Percentiles rank a stretch among this genome's conserved stretches.
phyloP scores from a whole-genome alignment of 1,140 invertebrate species.

The Bombus waltoni region DNA sequence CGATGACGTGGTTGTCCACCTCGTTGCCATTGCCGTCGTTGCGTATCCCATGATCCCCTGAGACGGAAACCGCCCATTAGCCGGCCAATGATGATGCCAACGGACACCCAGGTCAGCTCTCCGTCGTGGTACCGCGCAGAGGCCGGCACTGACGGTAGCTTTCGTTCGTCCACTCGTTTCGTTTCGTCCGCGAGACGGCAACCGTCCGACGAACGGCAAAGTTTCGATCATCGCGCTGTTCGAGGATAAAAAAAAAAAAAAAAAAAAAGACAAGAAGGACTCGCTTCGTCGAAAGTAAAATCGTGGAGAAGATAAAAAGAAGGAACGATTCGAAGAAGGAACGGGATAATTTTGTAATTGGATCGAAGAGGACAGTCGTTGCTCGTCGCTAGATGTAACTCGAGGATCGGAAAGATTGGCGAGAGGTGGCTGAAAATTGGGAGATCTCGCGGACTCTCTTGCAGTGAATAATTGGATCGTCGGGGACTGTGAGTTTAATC shows the following conservation, averaged over 20 bases:
- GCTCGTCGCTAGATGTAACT: too few species aligned
- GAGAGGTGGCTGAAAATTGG: neutral
- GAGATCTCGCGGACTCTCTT: neutral
- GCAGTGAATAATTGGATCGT: neutral
- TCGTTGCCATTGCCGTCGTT: conserved; percentile 37
- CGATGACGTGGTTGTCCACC: conserved; percentile 40
- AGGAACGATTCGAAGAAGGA: too few species aligned
- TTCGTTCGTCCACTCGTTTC: conserved; percentile 28
- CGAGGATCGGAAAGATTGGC: too few species aligned
- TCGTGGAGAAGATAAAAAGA: too few species aligned
- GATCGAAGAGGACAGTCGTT: too few species aligned
- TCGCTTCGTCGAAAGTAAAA: too few species aligned
- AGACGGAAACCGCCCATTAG: conserved; percentile 62
- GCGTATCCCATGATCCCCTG: conserved; percentile 62
- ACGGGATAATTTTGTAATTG: too few species aligned
- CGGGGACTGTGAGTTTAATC: neutral
- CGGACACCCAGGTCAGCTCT: conserved; percentile 62
- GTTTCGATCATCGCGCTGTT: neutral
- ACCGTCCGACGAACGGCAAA: neutral
- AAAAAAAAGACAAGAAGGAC: too few species aligned
- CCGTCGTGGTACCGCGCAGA: conserved; percentile 28
- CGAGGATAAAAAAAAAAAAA: too few species aligned
- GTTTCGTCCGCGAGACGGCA: neutral
- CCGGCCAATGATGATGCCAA: conserved; percentile 65
- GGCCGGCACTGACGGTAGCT: conserved; percentile 44